A percentile compares a stretch with the other conserved stretches of the same genome.
These are phyloP conservation scores for Lepus europaeus DNA, from an alignment of 2,113 vertebrate genomes.

Conservation along the genomic window DNA sequence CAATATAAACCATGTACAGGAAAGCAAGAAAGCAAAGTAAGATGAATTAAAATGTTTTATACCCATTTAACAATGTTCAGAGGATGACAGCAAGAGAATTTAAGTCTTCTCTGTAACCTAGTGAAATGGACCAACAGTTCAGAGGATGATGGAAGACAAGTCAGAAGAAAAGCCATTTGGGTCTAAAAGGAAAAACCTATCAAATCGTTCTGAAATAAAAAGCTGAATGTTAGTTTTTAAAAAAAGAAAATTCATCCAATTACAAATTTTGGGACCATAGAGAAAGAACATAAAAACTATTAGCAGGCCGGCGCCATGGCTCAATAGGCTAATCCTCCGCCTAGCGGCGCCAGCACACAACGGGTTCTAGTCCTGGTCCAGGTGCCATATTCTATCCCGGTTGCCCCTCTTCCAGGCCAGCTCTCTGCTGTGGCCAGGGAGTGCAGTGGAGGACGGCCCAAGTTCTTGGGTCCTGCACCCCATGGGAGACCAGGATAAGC, in stretches of 20 bases:
- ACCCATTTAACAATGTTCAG: constrained; percentile 41
- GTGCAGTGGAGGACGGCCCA: too few species aligned
- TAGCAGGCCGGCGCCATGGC: neutral
- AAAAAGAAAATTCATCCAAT: constrained; percentile 18
- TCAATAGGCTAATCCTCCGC: too few species aligned
- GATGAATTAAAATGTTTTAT: constrained; percentile 49
- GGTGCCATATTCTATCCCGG: too few species aligned
- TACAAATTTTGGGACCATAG: neutral
- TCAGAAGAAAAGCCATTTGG: constrained; percentile 31
- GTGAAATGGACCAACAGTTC: neutral
- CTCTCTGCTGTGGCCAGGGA: too few species aligned
- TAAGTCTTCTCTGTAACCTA: neutral
- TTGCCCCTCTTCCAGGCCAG: too few species aligned
- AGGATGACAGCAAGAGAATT: neutral
- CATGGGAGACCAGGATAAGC: too few species aligned
- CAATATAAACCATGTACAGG: neutral
- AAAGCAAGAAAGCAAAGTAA: constrained; percentile 40
- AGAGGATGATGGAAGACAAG: constrained; percentile 53
- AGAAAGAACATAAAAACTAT: neutral
- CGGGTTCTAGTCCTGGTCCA: too few species aligned
- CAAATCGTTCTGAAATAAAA: constrained; percentile 44
- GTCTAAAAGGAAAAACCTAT: neutral
- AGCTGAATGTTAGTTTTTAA: neutral
- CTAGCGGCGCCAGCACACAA: too few species aligned
- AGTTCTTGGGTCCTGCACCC: too few species aligned